These are phyloP conservation scores for Trissonchulus latispiculum DNA, from an alignment of 2,888 invertebrate species.

Conservation along the genomic window DNA sequence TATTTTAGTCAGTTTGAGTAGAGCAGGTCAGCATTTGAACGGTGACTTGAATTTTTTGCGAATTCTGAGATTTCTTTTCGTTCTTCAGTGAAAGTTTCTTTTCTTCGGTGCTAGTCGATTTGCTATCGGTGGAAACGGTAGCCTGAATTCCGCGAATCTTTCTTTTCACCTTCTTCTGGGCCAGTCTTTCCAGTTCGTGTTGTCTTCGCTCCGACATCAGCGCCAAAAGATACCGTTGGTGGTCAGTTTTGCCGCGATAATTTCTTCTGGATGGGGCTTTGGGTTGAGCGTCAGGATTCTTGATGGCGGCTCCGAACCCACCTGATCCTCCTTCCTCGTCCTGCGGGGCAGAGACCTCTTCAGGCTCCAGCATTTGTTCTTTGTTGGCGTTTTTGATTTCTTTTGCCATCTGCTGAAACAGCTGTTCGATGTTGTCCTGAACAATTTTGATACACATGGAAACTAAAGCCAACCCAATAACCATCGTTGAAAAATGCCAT, in stretches of 20 bases:
- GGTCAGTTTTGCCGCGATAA: not conserved
- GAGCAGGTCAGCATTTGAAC: too few species aligned
- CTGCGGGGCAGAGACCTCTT: not conserved
- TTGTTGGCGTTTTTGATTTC: not conserved
- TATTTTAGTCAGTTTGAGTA: too few species aligned
- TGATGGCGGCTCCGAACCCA: not conserved
- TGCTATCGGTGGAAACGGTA: too few species aligned
- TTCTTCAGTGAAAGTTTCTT: too few species aligned
- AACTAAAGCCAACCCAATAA: conserved; percentile 8
- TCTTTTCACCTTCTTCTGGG: not conserved
- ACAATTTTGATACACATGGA: conserved; percentile 18
- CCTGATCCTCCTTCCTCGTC: not conserved
- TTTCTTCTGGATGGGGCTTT: not conserved
- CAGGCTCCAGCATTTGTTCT: not conserved
- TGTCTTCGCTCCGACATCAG: not conserved
- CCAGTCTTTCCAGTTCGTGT: not conserved
- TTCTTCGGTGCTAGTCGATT: too few species aligned
- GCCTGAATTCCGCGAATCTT: not conserved
- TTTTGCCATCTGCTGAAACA: conserved; percentile 5
- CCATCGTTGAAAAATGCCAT: not conserved
- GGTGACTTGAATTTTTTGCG: too few species aligned
- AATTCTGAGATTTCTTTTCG: too few species aligned
- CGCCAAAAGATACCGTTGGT: not conserved
- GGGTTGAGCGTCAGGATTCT: not conserved
- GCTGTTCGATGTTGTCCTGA: conserved; percentile 16